phyloP scores from a whole-genome alignment of 2,888 invertebrate genomes.

The Gortyna flavago region DNA sequence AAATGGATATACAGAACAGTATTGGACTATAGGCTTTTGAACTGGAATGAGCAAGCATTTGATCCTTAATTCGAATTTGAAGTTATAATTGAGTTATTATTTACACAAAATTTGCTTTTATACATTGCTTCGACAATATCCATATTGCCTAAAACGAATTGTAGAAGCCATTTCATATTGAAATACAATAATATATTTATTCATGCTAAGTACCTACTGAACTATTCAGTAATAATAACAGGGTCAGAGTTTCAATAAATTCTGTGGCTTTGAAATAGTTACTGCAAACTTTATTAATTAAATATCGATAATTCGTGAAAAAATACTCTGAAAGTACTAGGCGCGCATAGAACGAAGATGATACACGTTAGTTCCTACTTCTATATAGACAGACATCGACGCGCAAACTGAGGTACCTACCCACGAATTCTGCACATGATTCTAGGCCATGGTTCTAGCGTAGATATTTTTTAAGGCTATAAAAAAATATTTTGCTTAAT shows the following conservation, averaged over 20 bases:
- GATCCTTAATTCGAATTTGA: neutral
- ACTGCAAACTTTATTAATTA: neutral
- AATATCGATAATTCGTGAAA: neutral
- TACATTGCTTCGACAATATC: neutral
- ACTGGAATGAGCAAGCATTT: neutral
- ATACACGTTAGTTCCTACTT: neutral
- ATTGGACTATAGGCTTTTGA: neutral
- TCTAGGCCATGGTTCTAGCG: no score
- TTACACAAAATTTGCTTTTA: neutral
- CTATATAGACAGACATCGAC: no score
- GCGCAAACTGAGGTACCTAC: no score
- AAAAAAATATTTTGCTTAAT: neutral
- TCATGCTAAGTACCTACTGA: neutral
- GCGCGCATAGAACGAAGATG: neutral
- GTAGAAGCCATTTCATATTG: neutral
- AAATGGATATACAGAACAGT: neutral
- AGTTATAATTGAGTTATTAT: conserved; percentile 8
- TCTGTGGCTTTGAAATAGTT: neutral
- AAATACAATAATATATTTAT: neutral
- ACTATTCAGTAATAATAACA: neutral
- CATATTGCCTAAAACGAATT: neutral
- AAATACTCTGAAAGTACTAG: neutral
- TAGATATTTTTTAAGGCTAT: no score
- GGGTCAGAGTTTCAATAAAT: conserved; percentile 10
- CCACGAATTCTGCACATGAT: no score